Evolutionary conservation across 2,888 invertebrate genomes (phyloP), one percentile per base, ranked within the genome.

Genomic region (Microplitis deprimator): DNA sequence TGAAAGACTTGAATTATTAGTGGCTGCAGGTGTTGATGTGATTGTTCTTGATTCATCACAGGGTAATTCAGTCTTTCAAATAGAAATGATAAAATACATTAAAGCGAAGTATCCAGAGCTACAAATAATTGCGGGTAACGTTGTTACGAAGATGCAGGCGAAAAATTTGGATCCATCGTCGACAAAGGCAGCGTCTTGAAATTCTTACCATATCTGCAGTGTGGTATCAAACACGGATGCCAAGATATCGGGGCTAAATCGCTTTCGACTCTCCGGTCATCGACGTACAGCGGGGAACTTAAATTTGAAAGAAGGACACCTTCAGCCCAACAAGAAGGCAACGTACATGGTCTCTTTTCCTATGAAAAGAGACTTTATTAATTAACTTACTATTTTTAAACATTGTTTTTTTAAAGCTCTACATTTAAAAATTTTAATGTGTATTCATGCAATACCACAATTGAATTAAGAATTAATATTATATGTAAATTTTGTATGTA

Each of bases 1-100:
- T 87, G 92, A 93, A 0, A 92, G 98, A 61, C 91, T 99, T 0
- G 93, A 95, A 77, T 90, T 95, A 41, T 91, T 99, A 7, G 95
- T 95, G 8, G 92, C 92, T 77, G 97, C 97, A 84, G 98, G 98
- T 62, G 98, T 98, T 1, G 99, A 99, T 91, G 98, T 99, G 6
- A 93, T 99, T 80, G 95, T 99, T 29, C 91, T 99, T 82, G 99
- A 99, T 90, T 99, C 99, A 0, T 98, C 98, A 6, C 99, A 99
- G 91, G 99, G 99, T 72, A 98, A 99, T 89, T 98, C 98, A 0
- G 92, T 93, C 59, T 99, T 96, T 90, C 99, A 99, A 90, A 94
- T 99, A 82, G 94, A 97, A 79, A 97, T 99, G 96, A 95, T 99
- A 62, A 95, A 95, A 86, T 95, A 91, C 86, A 97, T 99, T 72